These are phyloP conservation scores for Odontothrips loti DNA, from an alignment of 2,888 invertebrate genomes.

Conservation along the genomic window DNA sequence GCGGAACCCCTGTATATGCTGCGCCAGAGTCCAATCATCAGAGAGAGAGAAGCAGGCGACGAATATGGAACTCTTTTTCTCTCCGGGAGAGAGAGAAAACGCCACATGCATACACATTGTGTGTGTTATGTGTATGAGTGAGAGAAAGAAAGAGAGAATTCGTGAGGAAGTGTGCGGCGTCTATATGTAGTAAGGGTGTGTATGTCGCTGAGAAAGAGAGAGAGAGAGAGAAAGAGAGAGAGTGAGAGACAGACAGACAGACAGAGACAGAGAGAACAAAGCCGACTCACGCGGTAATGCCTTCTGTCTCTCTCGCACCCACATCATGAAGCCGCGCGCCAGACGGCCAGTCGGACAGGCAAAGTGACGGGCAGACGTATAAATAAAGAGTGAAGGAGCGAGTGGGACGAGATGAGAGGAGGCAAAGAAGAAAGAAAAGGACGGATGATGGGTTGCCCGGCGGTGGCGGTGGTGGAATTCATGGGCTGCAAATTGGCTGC, in stretches of 20 bases:
- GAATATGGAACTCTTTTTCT: neutral
- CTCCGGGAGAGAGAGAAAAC: no score
- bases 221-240: neutral
- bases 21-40: neutral
- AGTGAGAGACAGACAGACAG: slow-evolving; percentile 17
- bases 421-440: neutral
- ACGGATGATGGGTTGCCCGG: slow-evolving; percentile 32
- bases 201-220: neutral
- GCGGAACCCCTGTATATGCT: no score
- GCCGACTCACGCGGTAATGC: no score
- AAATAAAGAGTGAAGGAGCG: neutral
- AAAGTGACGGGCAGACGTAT: neutral
- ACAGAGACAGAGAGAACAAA: slow-evolving; percentile 35
- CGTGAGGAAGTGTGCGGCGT: no score
- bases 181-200: no score
- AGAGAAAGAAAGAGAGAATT: no score
- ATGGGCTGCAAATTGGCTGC: neutral
- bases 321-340: no score
- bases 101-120: no score
- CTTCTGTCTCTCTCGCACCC: no score
- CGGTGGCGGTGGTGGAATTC: slow-evolving; percentile 38
- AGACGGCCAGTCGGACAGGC: no score
- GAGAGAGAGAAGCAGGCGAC: neutral
- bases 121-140: no score
- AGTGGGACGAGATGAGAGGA: neutral